A percentile compares a stretch with the other conserved stretches of the same genome.
phyloP scores from a whole-genome alignment of 2,888 invertebrate genomes.

The Meteorus cinctellus region DNA sequence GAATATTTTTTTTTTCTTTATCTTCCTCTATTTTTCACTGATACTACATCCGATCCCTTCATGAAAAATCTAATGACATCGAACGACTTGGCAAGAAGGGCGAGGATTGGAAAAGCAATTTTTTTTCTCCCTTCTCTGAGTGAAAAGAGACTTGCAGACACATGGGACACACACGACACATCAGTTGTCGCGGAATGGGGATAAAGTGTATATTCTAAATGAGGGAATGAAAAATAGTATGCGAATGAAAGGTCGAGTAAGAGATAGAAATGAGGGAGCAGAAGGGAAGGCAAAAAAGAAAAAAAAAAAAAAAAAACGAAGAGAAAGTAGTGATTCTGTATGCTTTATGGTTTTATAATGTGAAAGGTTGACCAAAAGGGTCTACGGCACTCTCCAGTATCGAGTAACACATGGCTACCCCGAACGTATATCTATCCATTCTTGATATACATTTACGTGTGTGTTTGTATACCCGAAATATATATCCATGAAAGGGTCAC shows the following conservation, averaged over 20 bases:
- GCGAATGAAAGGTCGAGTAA: neutral
- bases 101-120: constrained; percentile 47
- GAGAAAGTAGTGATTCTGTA: constrained; percentile 53
- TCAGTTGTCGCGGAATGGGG: neutral
- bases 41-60: constrained; percentile 41
- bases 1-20: constrained; percentile 42
- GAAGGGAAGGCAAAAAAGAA: neutral
- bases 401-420: constrained; percentile 63
- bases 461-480: constrained; percentile 26
- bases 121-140: constrained; percentile 42
- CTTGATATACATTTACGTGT: constrained; percentile 3
- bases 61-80: constrained; percentile 54
- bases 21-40: constrained; percentile 42
- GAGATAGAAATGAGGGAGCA: neutral
- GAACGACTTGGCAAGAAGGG: constrained; percentile 47
- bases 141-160: constrained; percentile 46
- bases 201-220: constrained; percentile 6
- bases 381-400: constrained; percentile 33
- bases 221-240: constrained; percentile 17
- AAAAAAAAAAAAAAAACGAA: constrained; percentile 37
- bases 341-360: constrained; percentile 72
- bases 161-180: constrained; percentile 11
- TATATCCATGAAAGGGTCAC: constrained; percentile 48
- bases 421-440: constrained; percentile 41
- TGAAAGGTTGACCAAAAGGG: constrained; percentile 64